Base-by-base conservation (phyloP, 2,888 invertebrate genomes). In the Aethes cnicana region DNA sequence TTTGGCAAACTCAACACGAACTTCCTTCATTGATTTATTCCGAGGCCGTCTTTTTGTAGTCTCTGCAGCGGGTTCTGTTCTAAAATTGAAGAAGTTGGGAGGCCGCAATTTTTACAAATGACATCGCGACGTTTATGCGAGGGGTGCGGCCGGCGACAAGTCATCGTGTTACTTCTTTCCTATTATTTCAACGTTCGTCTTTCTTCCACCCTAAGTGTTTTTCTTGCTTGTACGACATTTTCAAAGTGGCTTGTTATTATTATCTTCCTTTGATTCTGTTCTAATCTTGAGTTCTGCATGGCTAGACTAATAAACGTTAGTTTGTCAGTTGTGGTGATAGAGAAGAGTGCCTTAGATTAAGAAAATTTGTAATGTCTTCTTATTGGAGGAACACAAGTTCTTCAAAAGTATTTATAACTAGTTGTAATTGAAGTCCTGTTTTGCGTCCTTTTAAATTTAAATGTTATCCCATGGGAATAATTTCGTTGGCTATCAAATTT, bases 51-150 rank as follows among this genome's bases (percentile, higher is more conserved):
- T 50, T 44, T 50, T 44, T 43, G 35, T 53, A 62, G 54, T 57
- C 79, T 84, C 84, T 53, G 68, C 37, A 30, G 58, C 56, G 57
- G 62, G 62, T 53, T 33, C 50, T 82, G 77, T 85, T 72, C 66
- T 57, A 67, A 85, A 86, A 83, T 84, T 84, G 82, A 74, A 79
- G 81, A 86, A 86, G 78, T 87, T 85, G 71, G 75, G 74, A 84
- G 78, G 84, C 84, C 86, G 81, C 87, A 87, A 88, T 88, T 89
- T 88, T 89, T 88, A 88, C 88, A 89, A 89, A 89, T 89, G 88
- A 88, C 88, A 85, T 85, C 79, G 85, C 82, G 87, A 86, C 88
- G 85, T 85, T 86, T 87, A 86, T 83, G 80, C 83, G 76, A 76
- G 81, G 86, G 86, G 86, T 74, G 84, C 83, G 83, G 68, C 72